Percentiles rank a stretch among this genome's conserved stretches.
Conservation (phyloP, 2,888 invertebrate genomes). For the Dysmachus trigonus region DNA sequence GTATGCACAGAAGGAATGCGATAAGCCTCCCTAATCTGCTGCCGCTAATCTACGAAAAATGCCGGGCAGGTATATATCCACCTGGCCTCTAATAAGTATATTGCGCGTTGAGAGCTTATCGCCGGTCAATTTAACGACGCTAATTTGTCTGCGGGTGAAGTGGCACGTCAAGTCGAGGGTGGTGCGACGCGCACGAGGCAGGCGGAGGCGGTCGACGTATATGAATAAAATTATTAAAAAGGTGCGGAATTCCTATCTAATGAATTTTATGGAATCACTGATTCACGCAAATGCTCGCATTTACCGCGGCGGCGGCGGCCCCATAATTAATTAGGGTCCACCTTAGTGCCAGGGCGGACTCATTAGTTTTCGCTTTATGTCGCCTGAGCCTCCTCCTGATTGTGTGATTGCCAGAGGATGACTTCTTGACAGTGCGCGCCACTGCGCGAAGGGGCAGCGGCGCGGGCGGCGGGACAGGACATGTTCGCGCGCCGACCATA, state of each 20-base stretch:
- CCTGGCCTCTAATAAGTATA: conserved; percentile 23
- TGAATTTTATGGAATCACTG: conserved; percentile 42
- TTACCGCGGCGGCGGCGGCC: not conserved
- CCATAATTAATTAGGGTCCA: conserved; percentile 30
- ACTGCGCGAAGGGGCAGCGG: not conserved
- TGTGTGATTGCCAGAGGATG: not conserved
- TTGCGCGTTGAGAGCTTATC: conserved; percentile 39
- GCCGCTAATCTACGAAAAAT: not conserved
- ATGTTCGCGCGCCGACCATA: not conserved
- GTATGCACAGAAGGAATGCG: not conserved
- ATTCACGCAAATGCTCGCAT: conserved; percentile 40
- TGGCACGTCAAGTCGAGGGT: conserved; percentile 25
- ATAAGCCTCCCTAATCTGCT: not conserved
- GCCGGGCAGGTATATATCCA: not conserved
- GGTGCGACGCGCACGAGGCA: not conserved
- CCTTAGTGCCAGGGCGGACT: not conserved
- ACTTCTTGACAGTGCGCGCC: not conserved
- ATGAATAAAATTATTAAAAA: conserved; percentile 42
- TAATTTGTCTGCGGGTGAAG: conserved; percentile 28
- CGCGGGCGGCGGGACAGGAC: not conserved
- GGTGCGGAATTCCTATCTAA: conserved; percentile 42
- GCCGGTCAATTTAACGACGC: conserved; percentile 41
- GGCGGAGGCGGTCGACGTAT: too few relatives aligned
- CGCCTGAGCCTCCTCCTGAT: not conserved
- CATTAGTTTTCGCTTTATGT: conserved; percentile 12